Evolutionary conservation across 92 coral and sea anemone genomes (phyloP), one percentile per base, ranked within the genome.

Genomic region (Siderastrea radians): DNA sequence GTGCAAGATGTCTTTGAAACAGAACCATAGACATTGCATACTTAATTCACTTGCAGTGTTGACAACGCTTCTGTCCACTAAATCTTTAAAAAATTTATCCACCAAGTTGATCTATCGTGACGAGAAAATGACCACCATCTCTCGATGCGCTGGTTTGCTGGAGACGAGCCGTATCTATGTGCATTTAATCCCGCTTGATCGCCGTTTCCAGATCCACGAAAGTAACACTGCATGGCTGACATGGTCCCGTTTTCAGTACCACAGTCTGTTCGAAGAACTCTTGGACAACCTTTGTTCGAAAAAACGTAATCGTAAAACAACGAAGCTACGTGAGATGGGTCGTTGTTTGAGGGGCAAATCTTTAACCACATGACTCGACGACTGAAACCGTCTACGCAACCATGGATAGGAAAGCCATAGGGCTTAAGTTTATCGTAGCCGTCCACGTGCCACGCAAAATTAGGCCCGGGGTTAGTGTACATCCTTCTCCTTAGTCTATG

Each of bases 361-460:
- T 74, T 78, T 16, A 85, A 78, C 90, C 93, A 85, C 93, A 90
- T 76, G 77, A 90, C 68, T 69, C 84, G 84, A 69, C 83, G 65
- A 45, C 93, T 90, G 88, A 90, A 90, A 75, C 90, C 87, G 85
- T 90, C 93, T 80, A 85, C 84, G n/a, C 80, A 49, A 78, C 93
- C 93, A 50, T 84, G 90, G 8, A 90, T 65, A 10, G 93, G 90
- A 72, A 85, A 89, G 68, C 86, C 82, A 26, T 60, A 84, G 2
- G 90, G 93, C 73, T 90, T 90, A 58, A 90, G 73, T 64, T 85
- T 84, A 38, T 90, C 86, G 84, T 90, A 84, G 69, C 90, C 86
- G 79, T 84, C 93, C 0, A 86, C 93, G 53, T 90, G 93, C 93
- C 87, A 85, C n/a, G 88, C 93, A 86, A 77, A 57, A 75, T 90